Evolutionary conservation across 2,113 vertebrate species (phyloP).

Genomic region (Channa argus): DNA sequence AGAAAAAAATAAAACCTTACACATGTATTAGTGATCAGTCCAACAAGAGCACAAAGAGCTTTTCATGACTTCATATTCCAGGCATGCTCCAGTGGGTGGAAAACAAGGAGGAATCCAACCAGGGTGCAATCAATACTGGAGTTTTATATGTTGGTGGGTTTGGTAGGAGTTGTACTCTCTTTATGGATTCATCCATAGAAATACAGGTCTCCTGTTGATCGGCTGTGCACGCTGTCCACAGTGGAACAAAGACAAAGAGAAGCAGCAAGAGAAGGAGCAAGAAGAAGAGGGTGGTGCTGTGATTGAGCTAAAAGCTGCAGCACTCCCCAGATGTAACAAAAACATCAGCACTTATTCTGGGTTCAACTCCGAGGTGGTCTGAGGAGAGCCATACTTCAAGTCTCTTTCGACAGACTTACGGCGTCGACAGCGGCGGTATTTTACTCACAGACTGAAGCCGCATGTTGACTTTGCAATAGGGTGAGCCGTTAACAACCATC

Average conservation of each 20-base stretch:
- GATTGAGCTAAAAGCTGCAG: conserved; percentile 43
- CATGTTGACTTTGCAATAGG: conserved; percentile 80
- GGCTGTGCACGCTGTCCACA: conserved; percentile 16
- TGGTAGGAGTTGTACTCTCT: conserved; percentile 40
- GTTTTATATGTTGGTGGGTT: conserved; percentile 46
- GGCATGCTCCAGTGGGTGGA: conserved; percentile 63
- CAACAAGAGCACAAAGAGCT: conserved; percentile 61
- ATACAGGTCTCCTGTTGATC: conserved; percentile 25
- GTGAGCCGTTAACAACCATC: conserved; percentile 73
- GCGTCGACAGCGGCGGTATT: conserved; percentile 60
- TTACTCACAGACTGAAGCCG: conserved; percentile 63
- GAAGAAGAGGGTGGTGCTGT: neutral
- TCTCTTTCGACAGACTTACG: conserved; percentile 68
- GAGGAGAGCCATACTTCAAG: conserved; percentile 64
- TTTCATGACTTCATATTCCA: conserved; percentile 73
- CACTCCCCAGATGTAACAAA: conserved; percentile 53
- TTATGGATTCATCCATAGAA: conserved; percentile 50
- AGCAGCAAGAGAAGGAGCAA: neutral
- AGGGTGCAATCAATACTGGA: conserved; percentile 62
- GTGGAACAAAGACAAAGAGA: neutral
- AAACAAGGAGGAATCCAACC: conserved; percentile 64
- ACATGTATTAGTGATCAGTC: conserved; percentile 67
- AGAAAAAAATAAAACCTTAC: conserved; percentile 26
- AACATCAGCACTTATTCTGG: conserved; percentile 70
- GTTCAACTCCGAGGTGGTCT: conserved; percentile 66